A percentile compares a stretch with the other conserved stretches of the same genome.
phyloP scores from a whole-genome alignment of 2,888 invertebrate species.

The Limnephilus marmoratus region DNA sequence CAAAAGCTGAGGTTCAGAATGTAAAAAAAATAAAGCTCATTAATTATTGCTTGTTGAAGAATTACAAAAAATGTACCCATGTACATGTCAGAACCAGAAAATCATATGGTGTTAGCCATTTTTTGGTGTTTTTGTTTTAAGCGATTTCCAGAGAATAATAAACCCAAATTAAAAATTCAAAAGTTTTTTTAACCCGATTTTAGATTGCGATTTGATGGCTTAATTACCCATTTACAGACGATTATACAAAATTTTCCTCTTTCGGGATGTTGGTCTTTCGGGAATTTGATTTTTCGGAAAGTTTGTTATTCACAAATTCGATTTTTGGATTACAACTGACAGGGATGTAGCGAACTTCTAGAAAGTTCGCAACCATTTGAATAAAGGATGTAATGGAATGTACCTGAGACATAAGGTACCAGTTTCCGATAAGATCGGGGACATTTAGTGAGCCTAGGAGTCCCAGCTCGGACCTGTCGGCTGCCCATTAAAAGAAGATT shows the following conservation, averaged over 20 bases:
- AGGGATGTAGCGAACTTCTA: not conserved
- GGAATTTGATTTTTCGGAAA: not conserved
- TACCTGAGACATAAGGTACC: not conserved
- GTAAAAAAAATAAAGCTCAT: too few species aligned
- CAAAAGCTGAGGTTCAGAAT: not conserved
- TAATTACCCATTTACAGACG: not conserved
- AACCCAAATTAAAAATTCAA: not conserved
- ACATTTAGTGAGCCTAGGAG: not conserved
- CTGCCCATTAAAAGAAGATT: constrained; percentile 49
- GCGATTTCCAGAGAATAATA: not conserved
- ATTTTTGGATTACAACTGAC: not conserved
- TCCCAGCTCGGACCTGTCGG: constrained; percentile 26
- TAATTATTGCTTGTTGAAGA: not conserved
- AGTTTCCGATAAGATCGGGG: not conserved
- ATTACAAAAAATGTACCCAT: not conserved
- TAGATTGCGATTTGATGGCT: not conserved
- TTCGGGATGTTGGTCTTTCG: not conserved
- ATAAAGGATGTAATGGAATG: not conserved
- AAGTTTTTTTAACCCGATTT: not conserved
- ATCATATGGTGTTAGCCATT: too few species aligned
- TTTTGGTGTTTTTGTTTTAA: not conserved
- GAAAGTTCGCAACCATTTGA: not conserved
- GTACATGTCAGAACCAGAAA: not conserved
- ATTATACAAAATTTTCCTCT: not conserved
- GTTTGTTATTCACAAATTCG: not conserved